phyloP scores from a whole-genome alignment of 1,140 invertebrate species.

The Tetragnatha versicolor region DNA sequence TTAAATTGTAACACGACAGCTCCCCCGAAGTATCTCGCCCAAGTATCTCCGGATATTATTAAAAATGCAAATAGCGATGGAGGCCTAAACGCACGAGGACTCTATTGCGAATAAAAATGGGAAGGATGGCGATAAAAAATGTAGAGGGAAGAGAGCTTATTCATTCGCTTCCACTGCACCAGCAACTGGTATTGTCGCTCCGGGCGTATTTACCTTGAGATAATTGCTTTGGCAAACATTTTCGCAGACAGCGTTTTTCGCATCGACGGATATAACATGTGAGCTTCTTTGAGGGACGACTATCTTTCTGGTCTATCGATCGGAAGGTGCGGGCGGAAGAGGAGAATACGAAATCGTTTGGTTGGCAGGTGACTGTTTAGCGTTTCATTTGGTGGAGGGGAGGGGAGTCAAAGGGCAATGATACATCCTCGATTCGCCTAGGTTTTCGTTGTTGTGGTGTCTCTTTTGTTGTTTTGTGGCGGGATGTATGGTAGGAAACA shows the following conservation, averaged over 20 bases:
- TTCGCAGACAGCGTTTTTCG: constrained; percentile 54
- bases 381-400: no score
- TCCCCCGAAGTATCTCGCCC: neutral
- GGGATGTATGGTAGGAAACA: no score
- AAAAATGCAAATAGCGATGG: constrained; percentile 53
- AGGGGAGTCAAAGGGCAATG: no score
- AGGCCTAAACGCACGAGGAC: constrained; percentile 21
- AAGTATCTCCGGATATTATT: constrained; percentile 20
- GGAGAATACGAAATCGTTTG: no score
- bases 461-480: no score
- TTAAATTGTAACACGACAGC: constrained; percentile 52
- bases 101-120: constrained; percentile 20
- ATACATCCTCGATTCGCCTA: no score
- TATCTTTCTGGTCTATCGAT: constrained; percentile 25
- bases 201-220: constrained; percentile 49
- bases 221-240: constrained; percentile 55
- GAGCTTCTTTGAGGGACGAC: constrained; percentile 22
- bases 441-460: no score
- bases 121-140: neutral
- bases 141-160: constrained; percentile 26
- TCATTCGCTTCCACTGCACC: constrained; percentile 16
- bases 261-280: constrained; percentile 51
- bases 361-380: no score
- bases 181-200: constrained; percentile 47
- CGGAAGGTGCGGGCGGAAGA: constrained; percentile 24